phyloP scores from a whole-genome alignment of 2,113 vertebrate species.

The Oenanthe oenanthe region DNA sequence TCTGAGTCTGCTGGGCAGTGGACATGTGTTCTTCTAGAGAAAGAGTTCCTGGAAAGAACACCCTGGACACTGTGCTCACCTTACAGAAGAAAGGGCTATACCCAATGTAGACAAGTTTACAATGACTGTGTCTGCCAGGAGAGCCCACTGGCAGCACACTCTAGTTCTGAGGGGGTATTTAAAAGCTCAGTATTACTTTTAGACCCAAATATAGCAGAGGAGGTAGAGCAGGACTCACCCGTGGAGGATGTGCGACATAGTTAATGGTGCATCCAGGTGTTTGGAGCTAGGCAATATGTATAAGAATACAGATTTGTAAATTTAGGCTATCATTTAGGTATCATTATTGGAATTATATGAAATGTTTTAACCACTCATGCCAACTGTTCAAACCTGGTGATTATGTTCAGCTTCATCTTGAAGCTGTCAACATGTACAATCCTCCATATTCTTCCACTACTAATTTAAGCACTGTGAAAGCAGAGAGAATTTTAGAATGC shows the following conservation, averaged over 20 bases:
- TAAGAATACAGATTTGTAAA: neutral
- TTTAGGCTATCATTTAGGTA: neutral
- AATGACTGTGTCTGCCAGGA: neutral
- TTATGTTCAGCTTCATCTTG: neutral
- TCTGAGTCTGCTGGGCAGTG: neutral
- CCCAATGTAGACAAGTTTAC: neutral
- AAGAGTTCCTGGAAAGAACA: neutral
- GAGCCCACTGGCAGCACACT: neutral
- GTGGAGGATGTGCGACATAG: neutral
- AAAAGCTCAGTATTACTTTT: neutral
- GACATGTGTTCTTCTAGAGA: neutral
- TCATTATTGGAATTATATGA: neutral
- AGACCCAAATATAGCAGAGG: neutral
- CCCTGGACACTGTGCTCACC: neutral
- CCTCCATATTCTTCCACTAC: neutral
- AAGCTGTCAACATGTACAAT: neutral
- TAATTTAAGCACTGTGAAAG: neutral
- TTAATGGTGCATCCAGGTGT: neutral
- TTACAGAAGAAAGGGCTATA: neutral
- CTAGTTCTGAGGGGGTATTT: neutral
- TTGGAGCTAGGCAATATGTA: neutral
- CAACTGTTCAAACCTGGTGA: neutral
- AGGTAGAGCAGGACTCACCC: neutral
- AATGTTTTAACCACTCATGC: neutral
- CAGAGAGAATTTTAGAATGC: neutral